Conservation (phyloP, 2,888 invertebrate genomes). For the Mythimna pallens region DNA sequence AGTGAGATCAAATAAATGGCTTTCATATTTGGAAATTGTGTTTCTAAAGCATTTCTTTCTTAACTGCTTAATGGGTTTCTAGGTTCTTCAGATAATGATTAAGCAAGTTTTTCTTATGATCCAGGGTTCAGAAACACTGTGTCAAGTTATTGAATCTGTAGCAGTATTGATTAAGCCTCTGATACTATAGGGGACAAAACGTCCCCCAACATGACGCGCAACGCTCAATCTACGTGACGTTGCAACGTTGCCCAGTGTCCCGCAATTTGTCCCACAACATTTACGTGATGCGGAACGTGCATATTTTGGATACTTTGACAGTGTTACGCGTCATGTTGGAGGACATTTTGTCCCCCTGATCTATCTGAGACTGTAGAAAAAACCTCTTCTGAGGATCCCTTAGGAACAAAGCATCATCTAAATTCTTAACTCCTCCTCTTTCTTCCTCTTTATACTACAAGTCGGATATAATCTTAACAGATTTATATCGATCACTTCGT, state of each 20-base stretch:
- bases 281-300: no score
- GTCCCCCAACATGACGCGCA: no score
- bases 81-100: neutral
- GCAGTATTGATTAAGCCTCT: neutral
- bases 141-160: neutral
- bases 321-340: no score
- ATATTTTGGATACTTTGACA: no score
- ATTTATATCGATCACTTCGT: slow-evolving; percentile 33
- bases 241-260: no score
- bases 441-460: slow-evolving; percentile 4
- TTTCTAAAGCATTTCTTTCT: slow-evolving; percentile 1
- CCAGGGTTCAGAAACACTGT: neutral
- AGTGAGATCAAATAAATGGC: slow-evolving; percentile 19
- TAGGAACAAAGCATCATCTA: neutral
- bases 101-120: neutral
- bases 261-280: no score
- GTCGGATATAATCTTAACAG: slow-evolving; percentile 13
- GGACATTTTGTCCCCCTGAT: no score
- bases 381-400: neutral
- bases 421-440: neutral
- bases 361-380: no score
- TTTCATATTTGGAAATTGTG: slow-evolving; percentile 11
- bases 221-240: no score
- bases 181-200: no score
- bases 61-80: slow-evolving; percentile 7